Conservation (phyloP, 2,888 invertebrate genomes). For the Ditylenchus weischeri region DNA sequence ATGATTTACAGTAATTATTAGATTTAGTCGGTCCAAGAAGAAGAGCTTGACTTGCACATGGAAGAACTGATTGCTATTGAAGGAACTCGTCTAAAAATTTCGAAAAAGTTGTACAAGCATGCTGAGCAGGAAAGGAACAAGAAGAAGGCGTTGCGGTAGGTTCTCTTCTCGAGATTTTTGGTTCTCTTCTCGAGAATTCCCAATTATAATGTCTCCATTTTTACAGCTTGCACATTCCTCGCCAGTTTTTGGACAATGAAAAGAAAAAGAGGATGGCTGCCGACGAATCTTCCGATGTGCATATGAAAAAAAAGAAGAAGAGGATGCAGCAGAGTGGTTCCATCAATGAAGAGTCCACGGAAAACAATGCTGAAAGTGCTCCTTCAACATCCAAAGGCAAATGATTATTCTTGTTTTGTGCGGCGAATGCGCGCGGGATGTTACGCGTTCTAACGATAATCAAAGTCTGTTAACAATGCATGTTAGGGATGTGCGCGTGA, state of each 20-base stretch:
- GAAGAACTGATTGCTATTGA: constrained; percentile 61
- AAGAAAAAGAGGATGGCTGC: constrained; percentile 6
- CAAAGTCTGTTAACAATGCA: no score
- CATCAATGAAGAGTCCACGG: constrained; percentile 4
- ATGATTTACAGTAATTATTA: neutral
- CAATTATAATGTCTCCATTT: neutral
- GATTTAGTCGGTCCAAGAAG: constrained; percentile 18
- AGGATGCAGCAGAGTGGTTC: neutral
- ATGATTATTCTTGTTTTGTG: no score
- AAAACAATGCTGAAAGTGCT: neutral
- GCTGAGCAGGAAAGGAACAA: constrained; percentile 59
- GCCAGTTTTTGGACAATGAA: constrained; percentile 25
- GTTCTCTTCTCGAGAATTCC: neutral
- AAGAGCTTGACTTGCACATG: constrained; percentile 60
- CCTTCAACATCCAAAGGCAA: constrained; percentile 1
- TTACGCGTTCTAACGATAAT: neutral
- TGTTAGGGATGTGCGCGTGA: no score
- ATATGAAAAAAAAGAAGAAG: neutral
- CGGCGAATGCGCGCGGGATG: neutral
- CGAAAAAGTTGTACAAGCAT: constrained; percentile 60
- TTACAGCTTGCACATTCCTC: constrained; percentile 32
- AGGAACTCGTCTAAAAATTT: constrained; percentile 62
- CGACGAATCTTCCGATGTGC: constrained; percentile 3
- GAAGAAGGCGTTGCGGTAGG: constrained; percentile 34
- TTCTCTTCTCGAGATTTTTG: neutral